Percentiles rank a stretch among this genome's conserved stretches.
Evolutionary conservation across 2,113 vertebrate genomes (phyloP).

Genomic region (Albula goreensis): DNA sequence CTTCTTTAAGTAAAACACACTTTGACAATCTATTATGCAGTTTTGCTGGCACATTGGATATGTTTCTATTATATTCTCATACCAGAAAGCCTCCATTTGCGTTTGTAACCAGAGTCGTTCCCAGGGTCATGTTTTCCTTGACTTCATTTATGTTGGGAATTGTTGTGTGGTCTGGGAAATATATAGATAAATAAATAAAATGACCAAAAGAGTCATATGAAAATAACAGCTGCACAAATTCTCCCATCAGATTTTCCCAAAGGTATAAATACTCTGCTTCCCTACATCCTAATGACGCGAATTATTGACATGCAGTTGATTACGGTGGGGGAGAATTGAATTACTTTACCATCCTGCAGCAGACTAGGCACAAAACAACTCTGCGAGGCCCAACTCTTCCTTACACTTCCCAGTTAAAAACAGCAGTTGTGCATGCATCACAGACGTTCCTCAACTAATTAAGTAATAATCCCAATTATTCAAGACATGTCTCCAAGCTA

Average conservation of each 20-base stretch:
- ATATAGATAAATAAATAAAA: slow-evolving; percentile 58
- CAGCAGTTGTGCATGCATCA: neutral
- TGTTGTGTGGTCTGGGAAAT: slow-evolving; percentile 74
- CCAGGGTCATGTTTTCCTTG: slow-evolving; percentile 98
- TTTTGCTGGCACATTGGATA: slow-evolving; percentile 7
- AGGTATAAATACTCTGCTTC: slow-evolving; percentile 40
- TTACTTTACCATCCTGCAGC: neutral
- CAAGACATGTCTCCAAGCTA: neutral
- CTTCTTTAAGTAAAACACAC: neutral
- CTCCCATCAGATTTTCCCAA: slow-evolving; percentile 55
- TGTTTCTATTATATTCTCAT: slow-evolving; percentile 54
- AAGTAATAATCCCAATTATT: neutral
- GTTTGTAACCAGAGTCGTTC: slow-evolving; percentile 91
- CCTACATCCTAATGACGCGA: neutral
- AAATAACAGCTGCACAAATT: slow-evolving; percentile 57
- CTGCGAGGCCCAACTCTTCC: neutral
- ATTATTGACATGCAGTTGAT: slow-evolving; percentile 8
- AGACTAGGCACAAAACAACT: neutral
- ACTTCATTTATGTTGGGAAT: slow-evolving; percentile 87
- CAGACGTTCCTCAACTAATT: neutral
- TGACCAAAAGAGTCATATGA: slow-evolving; percentile 13
- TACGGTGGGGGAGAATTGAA: neutral
- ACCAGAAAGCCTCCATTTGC: slow-evolving; percentile 96
- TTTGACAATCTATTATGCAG: neutral
- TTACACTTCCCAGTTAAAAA: neutral